These are phyloP conservation scores for Nemoura dubitans DNA, from an alignment of 2,888 invertebrate species.

Conservation along the genomic window DNA sequence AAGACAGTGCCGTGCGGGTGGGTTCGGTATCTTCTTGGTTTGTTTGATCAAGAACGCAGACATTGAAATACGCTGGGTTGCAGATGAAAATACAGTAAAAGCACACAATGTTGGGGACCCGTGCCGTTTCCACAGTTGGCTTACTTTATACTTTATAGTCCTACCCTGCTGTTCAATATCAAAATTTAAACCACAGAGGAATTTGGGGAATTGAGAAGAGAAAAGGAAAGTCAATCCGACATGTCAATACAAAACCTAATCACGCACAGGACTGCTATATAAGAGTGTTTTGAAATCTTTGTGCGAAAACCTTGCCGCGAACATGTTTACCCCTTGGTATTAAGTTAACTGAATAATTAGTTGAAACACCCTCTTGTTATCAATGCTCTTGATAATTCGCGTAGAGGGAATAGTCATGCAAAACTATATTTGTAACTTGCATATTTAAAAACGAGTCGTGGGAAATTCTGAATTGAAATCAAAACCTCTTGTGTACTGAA, in stretches of 20 bases:
- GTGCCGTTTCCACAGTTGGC: background rate
- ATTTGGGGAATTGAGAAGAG: background rate
- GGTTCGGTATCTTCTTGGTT: constrained; percentile 23
- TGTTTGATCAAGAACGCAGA: constrained; percentile 16
- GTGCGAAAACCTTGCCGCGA: too few species aligned
- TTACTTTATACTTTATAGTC: constrained; percentile 7
- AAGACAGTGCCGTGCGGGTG: background rate
- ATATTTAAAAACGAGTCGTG: too few species aligned
- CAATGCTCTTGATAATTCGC: too few species aligned
- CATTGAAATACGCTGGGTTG: background rate
- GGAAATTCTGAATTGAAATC: too few species aligned
- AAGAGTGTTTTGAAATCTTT: too few species aligned
- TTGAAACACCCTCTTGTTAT: too few species aligned
- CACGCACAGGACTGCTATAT: background rate
- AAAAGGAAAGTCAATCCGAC: background rate
- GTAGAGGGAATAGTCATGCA: too few species aligned
- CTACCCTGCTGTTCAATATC: constrained; percentile 17
- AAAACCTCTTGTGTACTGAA: too few species aligned
- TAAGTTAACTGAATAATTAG: too few species aligned
- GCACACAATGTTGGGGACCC: background rate
- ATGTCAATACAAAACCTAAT: background rate
- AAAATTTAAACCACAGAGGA: constrained; percentile 19
- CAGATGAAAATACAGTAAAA: background rate
- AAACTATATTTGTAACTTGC: too few species aligned
- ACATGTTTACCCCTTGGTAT: too few species aligned